A percentile compares a stretch with the other conserved stretches of the same genome.
Conservation (phyloP, 2,113 vertebrate genomes). For the Ceuthmochares aereus region DNA sequence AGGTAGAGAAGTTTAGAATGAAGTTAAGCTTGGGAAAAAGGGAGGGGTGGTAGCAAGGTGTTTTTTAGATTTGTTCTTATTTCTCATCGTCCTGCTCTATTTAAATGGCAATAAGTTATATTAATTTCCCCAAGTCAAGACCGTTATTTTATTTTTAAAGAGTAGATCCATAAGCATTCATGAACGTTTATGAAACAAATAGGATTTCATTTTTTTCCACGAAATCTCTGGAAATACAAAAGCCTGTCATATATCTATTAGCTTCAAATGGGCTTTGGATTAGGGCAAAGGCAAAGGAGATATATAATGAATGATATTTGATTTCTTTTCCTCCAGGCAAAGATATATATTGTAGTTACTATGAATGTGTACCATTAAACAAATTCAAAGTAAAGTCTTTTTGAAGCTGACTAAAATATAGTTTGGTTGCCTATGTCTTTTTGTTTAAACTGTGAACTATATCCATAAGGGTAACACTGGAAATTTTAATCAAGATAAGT, state of each 20-base stretch:
- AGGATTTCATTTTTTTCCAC: not conserved
- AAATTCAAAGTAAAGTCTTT: not conserved
- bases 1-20: not conserved
- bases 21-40: not conserved
- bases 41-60: rapidly evolving
- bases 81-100: not conserved
- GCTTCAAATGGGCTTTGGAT: not conserved
- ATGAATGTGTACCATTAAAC: not conserved
- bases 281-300: not conserved
- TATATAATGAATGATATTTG: not conserved
- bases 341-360: not conserved
- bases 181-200: not conserved
- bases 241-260: not conserved
- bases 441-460: not conserved
- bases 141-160: not conserved
- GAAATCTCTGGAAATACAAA: not conserved
- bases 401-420: not conserved
- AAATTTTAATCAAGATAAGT: not conserved
- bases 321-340: not conserved
- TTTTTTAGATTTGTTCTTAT: not conserved
- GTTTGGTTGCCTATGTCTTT: not conserved
- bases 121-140: not conserved
- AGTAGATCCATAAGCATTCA: not conserved
- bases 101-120: not conserved
- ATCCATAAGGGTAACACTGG: not conserved